Conservation (phyloP, 2,888 invertebrate genomes). For the Acleris literana region DNA sequence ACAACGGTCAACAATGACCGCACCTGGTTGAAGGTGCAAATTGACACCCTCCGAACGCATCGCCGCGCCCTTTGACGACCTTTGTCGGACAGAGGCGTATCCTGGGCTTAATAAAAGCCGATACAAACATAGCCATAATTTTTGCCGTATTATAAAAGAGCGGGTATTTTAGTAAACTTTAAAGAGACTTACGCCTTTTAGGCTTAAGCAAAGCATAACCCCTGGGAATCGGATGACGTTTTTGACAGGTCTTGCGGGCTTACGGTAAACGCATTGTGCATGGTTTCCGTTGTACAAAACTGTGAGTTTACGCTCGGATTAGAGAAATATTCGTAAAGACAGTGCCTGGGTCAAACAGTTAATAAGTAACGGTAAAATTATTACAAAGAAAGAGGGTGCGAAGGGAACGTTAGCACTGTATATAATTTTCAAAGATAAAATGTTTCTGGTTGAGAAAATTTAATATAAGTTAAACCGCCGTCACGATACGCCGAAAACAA, state of each 20-base stretch:
- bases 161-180: neutral
- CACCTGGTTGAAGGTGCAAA: constrained; percentile 71
- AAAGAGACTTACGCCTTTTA: constrained; percentile 7
- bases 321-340: constrained; percentile 45
- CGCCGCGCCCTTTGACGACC: constrained; percentile 65
- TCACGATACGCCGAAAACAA: constrained; percentile 22
- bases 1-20: constrained; percentile 64
- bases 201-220: constrained; percentile 41
- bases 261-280: constrained; percentile 62
- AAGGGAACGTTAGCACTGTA: neutral
- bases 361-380: constrained; percentile 30
- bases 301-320: constrained; percentile 60
- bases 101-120: constrained; percentile 65
- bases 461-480: constrained; percentile 15
- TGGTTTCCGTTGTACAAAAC: constrained; percentile 56
- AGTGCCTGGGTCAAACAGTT: constrained; percentile 42
- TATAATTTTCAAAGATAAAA: neutral
- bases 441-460: neutral
- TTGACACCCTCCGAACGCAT: constrained; percentile 73
- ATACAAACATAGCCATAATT: constrained; percentile 76
- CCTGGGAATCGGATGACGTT: constrained; percentile 75
- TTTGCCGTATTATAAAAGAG: constrained; percentile 11
- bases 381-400: neutral
- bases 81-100: constrained; percentile 71
- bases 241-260: constrained; percentile 73